Evolutionary conservation across 2,113 vertebrate species (phyloP).

Genomic region (Cottus gobio): DNA sequence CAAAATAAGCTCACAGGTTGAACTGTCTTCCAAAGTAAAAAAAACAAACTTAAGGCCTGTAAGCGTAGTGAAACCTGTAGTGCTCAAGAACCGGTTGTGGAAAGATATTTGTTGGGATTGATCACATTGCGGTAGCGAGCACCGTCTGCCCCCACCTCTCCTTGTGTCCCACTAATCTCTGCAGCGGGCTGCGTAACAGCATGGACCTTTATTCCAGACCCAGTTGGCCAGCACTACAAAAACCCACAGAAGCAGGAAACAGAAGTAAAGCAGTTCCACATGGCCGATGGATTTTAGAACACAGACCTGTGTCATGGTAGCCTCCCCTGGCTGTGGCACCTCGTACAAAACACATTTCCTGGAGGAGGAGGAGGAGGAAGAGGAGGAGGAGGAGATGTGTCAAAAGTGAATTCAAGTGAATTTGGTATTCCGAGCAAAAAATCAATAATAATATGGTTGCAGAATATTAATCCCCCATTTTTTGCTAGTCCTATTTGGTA

Average conservation of each 20-base stretch:
- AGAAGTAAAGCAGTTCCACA: slow-evolving; percentile 81
- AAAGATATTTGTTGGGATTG: slow-evolving; percentile 27
- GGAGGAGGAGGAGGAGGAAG: slow-evolving; percentile 27
- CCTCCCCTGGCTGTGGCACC: slow-evolving; percentile 70
- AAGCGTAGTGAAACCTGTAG: slow-evolving; percentile 10
- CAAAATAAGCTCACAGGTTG: slow-evolving; percentile 33
- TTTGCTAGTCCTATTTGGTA: slow-evolving; percentile 14
- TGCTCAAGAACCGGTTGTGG: slow-evolving; percentile 18
- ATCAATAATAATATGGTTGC: too few species aligned
- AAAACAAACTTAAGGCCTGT: neutral
- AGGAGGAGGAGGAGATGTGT: slow-evolving; percentile 32
- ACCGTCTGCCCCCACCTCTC: slow-evolving; percentile 41
- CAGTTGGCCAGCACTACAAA: slow-evolving; percentile 59
- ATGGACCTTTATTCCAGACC: slow-evolving; percentile 58
- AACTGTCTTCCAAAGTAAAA: slow-evolving; percentile 24
- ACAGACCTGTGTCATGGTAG: slow-evolving; percentile 76
- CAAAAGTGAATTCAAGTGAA: slow-evolving; percentile 27
- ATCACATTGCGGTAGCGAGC: slow-evolving; percentile 51
- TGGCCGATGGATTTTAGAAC: slow-evolving; percentile 76
- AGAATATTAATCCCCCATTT: neutral
- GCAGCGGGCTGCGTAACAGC: slow-evolving; percentile 54
- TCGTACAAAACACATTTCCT: slow-evolving; percentile 72
- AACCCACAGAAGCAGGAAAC: slow-evolving; percentile 77
- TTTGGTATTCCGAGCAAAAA: slow-evolving; percentile 6
- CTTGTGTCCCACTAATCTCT: slow-evolving; percentile 54